phyloP scores from a whole-genome alignment of 2,888 invertebrate genomes.

The Lycaena phlaeas region DNA sequence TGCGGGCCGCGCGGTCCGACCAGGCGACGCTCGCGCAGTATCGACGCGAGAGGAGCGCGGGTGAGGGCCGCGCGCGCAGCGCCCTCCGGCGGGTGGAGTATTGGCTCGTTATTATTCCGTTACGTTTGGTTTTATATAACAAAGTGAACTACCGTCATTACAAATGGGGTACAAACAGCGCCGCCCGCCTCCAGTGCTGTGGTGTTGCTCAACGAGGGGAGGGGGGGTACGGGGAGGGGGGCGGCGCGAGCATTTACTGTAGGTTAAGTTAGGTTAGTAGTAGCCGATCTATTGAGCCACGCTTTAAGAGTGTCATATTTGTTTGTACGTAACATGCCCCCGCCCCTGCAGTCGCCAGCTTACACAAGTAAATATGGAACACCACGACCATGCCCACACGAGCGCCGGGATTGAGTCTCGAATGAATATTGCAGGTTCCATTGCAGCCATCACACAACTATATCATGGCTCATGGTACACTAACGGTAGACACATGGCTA shows the following conservation, averaged over 20 bases:
- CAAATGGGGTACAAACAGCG: conserved; percentile 9
- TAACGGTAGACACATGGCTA: too few species aligned
- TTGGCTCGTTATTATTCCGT: conserved; percentile 3
- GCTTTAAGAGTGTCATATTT: conserved; percentile 50
- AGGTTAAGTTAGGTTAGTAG: conserved; percentile 15
- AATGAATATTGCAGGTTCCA: too few species aligned
- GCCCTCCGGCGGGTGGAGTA: background rate
- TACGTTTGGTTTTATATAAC: conserved; percentile 4
- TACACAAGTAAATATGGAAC: too few species aligned
- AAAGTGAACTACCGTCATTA: conserved; percentile 4
- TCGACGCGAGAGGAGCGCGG: too few species aligned
- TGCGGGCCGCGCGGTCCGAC: too few species aligned
- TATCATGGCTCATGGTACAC: too few species aligned
- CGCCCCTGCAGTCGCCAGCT: conserved; percentile 29
- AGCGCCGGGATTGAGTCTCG: too few species aligned
- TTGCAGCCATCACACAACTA: too few species aligned
- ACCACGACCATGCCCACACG: too few species aligned
- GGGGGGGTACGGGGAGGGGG: background rate
- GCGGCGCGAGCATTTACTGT: conserved; percentile 23
- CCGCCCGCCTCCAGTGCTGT: background rate
- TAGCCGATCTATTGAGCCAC: conserved; percentile 30
- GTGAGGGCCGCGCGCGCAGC: background rate
- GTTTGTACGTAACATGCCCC: conserved; percentile 26
- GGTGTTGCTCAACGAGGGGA: background rate
- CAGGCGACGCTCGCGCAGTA: too few species aligned